Evolutionary conservation across 1,140 invertebrate species (phyloP), one percentile per base, ranked within the genome.

Genomic region (Belonocnema kinseyi): DNA sequence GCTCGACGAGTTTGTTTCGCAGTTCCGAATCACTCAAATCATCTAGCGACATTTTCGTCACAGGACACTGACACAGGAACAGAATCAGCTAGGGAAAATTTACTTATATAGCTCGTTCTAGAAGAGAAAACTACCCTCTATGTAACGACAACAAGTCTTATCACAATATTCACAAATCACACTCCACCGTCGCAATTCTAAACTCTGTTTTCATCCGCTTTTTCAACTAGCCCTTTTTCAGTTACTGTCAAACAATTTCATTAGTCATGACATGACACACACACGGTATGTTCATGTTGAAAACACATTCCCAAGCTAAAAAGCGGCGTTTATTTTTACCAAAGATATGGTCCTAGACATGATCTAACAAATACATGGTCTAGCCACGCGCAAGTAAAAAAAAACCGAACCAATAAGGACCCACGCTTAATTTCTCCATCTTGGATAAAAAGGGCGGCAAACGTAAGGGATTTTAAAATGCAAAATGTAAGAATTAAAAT

Each of bases 11-110:
- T 92, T 95, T 95, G 12, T 92, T 93, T 66, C 95, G 94, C 76
- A 97, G 92, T 87, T 97, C 95, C 50, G 94, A 92, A 90, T 97
- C 95, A 85, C 93, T 94, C 80, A 96, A 92, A 84, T 93, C 92
- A 83, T 96, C 94, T 74, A 95, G 92, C 89, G 92, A 93, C 92
- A 91, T 91, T 88, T 88, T 91, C 87, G 14, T 33, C 26, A 33
- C 16, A 66, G 26, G 58, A 40, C 16, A 66, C 16, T 12, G 21
- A 66, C 58, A 66, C 58, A 66, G 26, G 26, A 66, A 16, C 14
- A 66, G 17, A 56, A 66, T 16, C 26, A 40, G 26, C 40, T 14
- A 66, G 58, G n/a, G 26, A 40, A 66, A 40, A 21, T 66, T 14
- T 40, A 26, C 58, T 66, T 66, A 14, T 54, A n/a, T 16, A 26